Percentiles rank a stretch among this genome's conserved stretches.
Conservation (phyloP, 2,888 invertebrate genomes). For the Nemapogon koenigi region DNA sequence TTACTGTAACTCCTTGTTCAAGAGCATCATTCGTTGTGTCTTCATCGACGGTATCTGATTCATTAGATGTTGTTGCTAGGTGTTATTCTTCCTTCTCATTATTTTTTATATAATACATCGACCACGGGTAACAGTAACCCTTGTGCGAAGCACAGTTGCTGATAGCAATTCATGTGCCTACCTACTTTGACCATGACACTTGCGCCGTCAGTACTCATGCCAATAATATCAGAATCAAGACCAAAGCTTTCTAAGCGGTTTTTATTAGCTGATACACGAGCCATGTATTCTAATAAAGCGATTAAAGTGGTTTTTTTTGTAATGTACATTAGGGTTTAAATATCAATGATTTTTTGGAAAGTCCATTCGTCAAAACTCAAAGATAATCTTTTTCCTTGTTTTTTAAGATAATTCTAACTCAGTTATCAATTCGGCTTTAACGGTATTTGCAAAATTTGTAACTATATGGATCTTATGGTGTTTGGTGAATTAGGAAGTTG, state of each 20-base stretch:
- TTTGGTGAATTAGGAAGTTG: slow-evolving; percentile 12
- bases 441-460: slow-evolving; percentile 11
- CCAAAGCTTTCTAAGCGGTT: slow-evolving; percentile 1
- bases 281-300: slow-evolving; percentile 15
- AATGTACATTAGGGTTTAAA: slow-evolving; percentile 13
- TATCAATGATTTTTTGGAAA: slow-evolving; percentile 14
- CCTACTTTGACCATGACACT: slow-evolving; percentile 5
- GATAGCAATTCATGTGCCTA: slow-evolving; percentile 4
- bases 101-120: slow-evolving; percentile 1
- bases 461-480: slow-evolving; percentile 11
- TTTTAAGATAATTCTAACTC: slow-evolving; percentile 11
- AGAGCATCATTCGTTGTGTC: slow-evolving; percentile 4
- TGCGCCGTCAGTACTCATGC: slow-evolving; percentile 1
- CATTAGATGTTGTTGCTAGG: slow-evolving; percentile 7
- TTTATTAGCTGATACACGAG: neutral
- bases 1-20: slow-evolving; percentile 5
- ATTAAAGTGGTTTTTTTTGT: slow-evolving; percentile 14
- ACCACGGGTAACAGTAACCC: neutral
- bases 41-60: slow-evolving; percentile 4
- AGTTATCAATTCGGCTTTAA: slow-evolving; percentile 4
- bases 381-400: slow-evolving; percentile 14
- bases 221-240: slow-evolving; percentile 6
- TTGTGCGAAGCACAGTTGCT: slow-evolving; percentile 4
- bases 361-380: slow-evolving; percentile 17
- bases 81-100: neutral